These are phyloP conservation scores for Teleogryllus oceanicus DNA, from an alignment of 2,888 invertebrate genomes.

Conservation along the genomic window DNA sequence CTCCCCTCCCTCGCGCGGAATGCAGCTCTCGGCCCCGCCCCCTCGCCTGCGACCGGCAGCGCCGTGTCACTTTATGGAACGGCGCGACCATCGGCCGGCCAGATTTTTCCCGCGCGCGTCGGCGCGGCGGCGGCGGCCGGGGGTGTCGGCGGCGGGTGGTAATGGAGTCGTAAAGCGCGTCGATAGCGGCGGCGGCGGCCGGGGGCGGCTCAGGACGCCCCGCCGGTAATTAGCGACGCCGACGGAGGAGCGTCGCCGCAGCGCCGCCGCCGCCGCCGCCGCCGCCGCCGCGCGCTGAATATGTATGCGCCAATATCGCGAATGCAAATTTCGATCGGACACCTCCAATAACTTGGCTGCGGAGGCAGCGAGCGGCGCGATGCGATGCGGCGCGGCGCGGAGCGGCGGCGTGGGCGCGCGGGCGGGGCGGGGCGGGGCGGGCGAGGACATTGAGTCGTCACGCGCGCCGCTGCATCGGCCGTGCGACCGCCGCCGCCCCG, in stretches of 20 bases:
- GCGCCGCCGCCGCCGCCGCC: neutral
- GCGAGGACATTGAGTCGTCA: slow-evolving; percentile 32
- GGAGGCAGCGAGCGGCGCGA: neutral
- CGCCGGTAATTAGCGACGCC: slow-evolving; percentile 18
- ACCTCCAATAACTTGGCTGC: neutral
- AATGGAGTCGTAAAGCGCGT: slow-evolving; percentile 9
- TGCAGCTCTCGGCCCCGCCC: no score
- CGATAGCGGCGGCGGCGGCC: neutral
- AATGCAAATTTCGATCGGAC: slow-evolving; percentile 18
- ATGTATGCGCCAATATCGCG: slow-evolving; percentile 18
- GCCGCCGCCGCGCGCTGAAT: neutral
- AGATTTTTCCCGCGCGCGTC: no score
- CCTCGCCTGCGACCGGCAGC: no score
- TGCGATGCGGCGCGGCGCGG: neutral
- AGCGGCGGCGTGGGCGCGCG: neutral
- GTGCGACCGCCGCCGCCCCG: no score
- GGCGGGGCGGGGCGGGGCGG: slow-evolving; percentile 32
- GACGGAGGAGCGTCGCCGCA: neutral
- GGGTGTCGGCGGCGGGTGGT: neutral
- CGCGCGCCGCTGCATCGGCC: slow-evolving; percentile 12
- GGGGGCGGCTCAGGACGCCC: neutral
- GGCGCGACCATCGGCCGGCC: no score
- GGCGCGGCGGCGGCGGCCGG: neutral
- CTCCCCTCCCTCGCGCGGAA: no score
- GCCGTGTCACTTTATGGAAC: no score